Evolutionary conservation across 2,797 vertebrate genomes (phyloP), one percentile per base, ranked within the genome.

Genomic region (Rhinophrynus dorsalis): DNA sequence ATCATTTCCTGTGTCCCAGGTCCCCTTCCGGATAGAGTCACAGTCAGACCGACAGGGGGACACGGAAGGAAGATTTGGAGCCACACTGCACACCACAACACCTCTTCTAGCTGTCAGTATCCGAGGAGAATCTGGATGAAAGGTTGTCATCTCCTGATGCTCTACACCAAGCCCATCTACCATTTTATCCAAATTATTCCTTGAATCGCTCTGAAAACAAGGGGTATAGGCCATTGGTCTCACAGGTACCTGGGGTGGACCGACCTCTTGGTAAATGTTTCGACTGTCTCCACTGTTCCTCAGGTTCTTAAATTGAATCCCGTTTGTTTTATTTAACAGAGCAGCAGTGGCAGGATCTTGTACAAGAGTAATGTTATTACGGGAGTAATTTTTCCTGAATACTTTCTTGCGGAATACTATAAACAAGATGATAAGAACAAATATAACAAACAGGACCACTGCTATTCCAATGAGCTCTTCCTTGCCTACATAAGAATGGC

Each of bases 221-320:
- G 96, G 97, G 0, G 95, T 98, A 79, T 99, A 98, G 5, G 94
- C 94, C 96, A 98, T 95, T 0, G 97, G 97, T 58, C 96, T 89
- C 23, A 99, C 95, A 0, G 97, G 97, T 2, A 99, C 94, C 80
- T 98, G 96, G 0, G 96, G 97, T 0, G 96, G 97, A 2, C 90
- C 86, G 18, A 93, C 86, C 76, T 98, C 96, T 3, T 94, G 88
- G 80, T 95, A 97, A 40, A 96, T 87, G 45, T 93, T 94, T 58
- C 96, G 89, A n/a, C 91, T 88, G 17, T 96, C 96, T 11, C 92
- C 93, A 0, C 90, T 77, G 10, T 82, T 80, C 48, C 93, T 90
- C 30, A 96, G 84, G 48, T 85, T 91, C 57, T 96, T 95, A 77
- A 98, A 97, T 12, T 95, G 94, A 37, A 93, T 79, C 0, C 96